These are phyloP conservation scores for Campylomormyrus numenius DNA, from an alignment of 2,113 vertebrate genomes.

Conservation along the genomic window DNA sequence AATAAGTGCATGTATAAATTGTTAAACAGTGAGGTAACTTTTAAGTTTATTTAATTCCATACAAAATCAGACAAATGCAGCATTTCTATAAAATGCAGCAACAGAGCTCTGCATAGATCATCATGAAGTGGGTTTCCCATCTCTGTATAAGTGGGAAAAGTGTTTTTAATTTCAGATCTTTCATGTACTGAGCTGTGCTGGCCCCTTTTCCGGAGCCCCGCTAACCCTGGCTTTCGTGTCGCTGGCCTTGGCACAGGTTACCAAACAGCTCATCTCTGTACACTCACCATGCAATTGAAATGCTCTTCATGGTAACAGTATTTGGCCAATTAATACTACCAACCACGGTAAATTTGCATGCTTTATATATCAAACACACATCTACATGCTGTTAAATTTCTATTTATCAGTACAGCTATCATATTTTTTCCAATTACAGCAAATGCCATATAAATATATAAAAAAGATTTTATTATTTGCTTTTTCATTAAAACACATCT, in stretches of 20 bases:
- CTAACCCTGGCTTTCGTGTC: not conserved
- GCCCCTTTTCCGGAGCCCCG: not conserved
- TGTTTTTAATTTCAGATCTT: not conserved
- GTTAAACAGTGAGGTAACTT: not conserved
- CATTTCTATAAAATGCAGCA: not conserved
- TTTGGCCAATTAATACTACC: not conserved
- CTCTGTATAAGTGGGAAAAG: not conserved
- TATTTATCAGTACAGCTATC: not conserved
- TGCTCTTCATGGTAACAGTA: not conserved
- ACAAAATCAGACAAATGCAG: not conserved
- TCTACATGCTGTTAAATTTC: not conserved
- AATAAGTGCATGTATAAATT: not conserved
- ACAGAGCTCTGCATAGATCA: not conserved
- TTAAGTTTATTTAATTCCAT: not conserved
- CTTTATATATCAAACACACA: not conserved
- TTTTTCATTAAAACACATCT: not conserved
- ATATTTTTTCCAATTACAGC: not conserved
- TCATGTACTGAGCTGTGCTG: not conserved
- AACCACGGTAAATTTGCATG: not conserved
- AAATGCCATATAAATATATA: not conserved
- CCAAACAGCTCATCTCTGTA: not conserved
- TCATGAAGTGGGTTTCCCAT: not conserved
- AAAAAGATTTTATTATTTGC: not conserved
- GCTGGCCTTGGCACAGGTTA: not conserved
- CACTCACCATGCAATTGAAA: not conserved